Percentiles rank a stretch among this genome's conserved stretches.
phyloP scores from a whole-genome alignment of 2,797 vertebrate species.

The Tiaroga cobitis region DNA sequence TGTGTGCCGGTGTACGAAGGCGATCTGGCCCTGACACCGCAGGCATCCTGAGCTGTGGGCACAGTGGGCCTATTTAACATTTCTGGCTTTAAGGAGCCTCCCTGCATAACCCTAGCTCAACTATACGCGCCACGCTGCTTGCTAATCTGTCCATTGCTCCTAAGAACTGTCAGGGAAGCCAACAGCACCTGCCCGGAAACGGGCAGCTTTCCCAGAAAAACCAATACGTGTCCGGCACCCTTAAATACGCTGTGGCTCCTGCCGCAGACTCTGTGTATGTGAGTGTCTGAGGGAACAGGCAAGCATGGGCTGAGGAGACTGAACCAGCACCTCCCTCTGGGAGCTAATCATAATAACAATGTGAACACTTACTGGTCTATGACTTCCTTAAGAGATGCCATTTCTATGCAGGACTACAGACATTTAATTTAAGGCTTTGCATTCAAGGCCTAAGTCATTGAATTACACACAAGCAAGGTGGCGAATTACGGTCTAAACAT shows the following conservation, averaged over 20 bases:
- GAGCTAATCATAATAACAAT: constrained; percentile 50
- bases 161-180: constrained; percentile 37
- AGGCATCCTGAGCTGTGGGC: constrained; percentile 44
- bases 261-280: constrained; percentile 13
- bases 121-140: constrained; percentile 12
- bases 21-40: constrained; percentile 4
- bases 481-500: background rate
- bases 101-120: constrained; percentile 10
- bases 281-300: background rate
- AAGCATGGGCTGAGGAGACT: background rate
- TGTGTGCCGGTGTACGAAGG: constrained; percentile 27
- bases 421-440: constrained; percentile 32
- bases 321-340: constrained; percentile 38
- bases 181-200: constrained; percentile 58
- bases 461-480: background rate
- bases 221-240: constrained; percentile 51
- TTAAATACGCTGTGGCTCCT: constrained; percentile 31
- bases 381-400: constrained; percentile 42
- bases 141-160: constrained; percentile 48
- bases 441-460: background rate
- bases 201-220: constrained; percentile 54
- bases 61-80: constrained; percentile 58
- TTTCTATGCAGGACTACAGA: constrained; percentile 34
- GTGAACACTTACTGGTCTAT: constrained; percentile 27
- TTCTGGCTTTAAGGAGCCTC: constrained; percentile 53